Percentiles rank a stretch among this genome's conserved stretches.
These are phyloP conservation scores for Dioctria linearis DNA, from an alignment of 2,888 invertebrate species.

Conservation along the genomic window DNA sequence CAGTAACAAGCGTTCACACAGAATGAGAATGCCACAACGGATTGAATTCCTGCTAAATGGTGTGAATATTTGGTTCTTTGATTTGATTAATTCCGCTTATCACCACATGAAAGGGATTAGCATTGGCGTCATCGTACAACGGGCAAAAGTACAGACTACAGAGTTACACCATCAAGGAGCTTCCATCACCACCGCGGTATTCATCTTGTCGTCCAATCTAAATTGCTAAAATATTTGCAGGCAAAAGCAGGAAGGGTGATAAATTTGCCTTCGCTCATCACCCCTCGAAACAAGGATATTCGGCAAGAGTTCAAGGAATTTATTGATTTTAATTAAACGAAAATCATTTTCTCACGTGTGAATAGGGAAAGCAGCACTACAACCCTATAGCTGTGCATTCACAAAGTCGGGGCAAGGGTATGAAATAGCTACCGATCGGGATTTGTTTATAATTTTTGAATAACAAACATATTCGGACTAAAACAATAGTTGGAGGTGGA, in stretches of 20 bases:
- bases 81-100: constrained; percentile 60
- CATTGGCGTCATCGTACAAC: constrained; percentile 43
- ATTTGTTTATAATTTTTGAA: constrained; percentile 48
- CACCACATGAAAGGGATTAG: constrained; percentile 52
- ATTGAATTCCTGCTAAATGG: constrained; percentile 63
- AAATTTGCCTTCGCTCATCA: constrained; percentile 55
- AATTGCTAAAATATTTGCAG: constrained; percentile 58
- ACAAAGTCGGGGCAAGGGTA: neutral
- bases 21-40: constrained; percentile 60
- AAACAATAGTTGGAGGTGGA: constrained; percentile 31
- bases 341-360: constrained; percentile 52
- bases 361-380: neutral
- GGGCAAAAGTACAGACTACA: neutral
- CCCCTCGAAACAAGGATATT: constrained; percentile 47
- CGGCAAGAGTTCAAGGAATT: constrained; percentile 56
- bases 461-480: constrained; percentile 38
- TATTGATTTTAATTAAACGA: constrained; percentile 59
- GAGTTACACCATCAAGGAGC: constrained; percentile 8
- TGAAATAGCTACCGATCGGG: neutral
- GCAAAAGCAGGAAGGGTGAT: constrained; percentile 52
- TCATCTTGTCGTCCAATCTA: constrained; percentile 55
- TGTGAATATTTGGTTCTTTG: constrained; percentile 60
- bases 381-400: neutral
- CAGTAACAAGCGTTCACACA: neutral
- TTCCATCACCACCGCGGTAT: constrained; percentile 24